Evolutionary conservation across 35 echinoderm and acorn worm species (phyloP).

Genomic region (Amphiura filiformis): DNA sequence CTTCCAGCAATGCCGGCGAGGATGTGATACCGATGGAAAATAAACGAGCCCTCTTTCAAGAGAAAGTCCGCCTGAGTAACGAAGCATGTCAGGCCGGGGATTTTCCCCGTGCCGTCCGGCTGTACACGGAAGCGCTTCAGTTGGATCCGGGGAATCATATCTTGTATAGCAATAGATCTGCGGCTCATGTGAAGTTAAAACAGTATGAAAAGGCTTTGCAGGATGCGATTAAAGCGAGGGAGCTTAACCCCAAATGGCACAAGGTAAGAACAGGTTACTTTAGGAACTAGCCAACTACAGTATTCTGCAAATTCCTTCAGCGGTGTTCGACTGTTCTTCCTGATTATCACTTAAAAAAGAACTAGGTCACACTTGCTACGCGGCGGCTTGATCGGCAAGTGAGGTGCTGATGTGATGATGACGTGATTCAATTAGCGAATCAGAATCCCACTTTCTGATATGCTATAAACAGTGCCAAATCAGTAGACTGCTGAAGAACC

Average conservation of each 20-base stretch:
- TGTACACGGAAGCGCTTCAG: constrained; percentile 88
- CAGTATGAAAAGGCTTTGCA: constrained; percentile 92
- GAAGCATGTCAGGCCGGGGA: constrained; percentile 92
- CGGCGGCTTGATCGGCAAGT: too few species aligned
- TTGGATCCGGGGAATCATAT: constrained; percentile 93
- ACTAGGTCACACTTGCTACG: too few species aligned
- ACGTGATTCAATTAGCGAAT: too few species aligned
- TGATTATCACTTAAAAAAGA: too few species aligned
- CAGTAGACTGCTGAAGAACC: too few species aligned
- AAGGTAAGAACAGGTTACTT: constrained; percentile 82
- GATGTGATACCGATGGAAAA: constrained; percentile 55
- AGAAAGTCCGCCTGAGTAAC: constrained; percentile 94
- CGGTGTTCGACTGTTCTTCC: too few species aligned
- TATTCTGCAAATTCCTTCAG: too few species aligned
- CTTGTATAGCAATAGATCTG: constrained; percentile 96
- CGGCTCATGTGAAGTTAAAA: constrained; percentile 88
- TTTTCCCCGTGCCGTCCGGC: constrained; percentile 71
- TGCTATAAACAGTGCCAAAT: too few species aligned
- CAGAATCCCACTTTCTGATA: too few species aligned
- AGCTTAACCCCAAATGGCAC: constrained; percentile 96
- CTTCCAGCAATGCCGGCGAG: background rate
- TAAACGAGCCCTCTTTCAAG: constrained; percentile 83
- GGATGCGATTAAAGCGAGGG: constrained; percentile 86
- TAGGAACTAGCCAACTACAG: too few species aligned
- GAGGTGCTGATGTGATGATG: too few species aligned